phyloP scores from a whole-genome alignment of 2,888 invertebrate genomes.

The Cryptophagus acutangulus region DNA sequence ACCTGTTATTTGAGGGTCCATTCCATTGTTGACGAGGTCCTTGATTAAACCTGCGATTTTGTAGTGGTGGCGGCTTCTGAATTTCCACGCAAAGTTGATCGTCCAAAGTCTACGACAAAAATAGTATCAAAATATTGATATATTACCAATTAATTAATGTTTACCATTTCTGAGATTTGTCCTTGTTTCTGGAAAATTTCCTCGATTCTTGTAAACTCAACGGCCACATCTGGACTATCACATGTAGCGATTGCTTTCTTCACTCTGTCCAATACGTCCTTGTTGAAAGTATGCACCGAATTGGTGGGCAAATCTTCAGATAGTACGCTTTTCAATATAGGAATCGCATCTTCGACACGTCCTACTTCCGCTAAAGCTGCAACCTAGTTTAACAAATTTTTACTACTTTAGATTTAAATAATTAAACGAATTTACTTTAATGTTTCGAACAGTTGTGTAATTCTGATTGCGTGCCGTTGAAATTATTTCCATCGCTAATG shows the following conservation, averaged over 20 bases:
- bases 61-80: too few relatives aligned
- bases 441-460: constrained; percentile 65
- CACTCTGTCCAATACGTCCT: constrained; percentile 56
- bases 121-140: constrained; percentile 5
- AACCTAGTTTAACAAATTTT: constrained; percentile 45
- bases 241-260: constrained; percentile 49
- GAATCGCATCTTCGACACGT: constrained; percentile 60
- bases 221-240: constrained; percentile 51
- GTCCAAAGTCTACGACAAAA: constrained; percentile 43
- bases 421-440: constrained; percentile 53
- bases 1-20: too few relatives aligned
- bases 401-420: constrained; percentile 5
- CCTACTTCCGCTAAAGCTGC: constrained; percentile 58
- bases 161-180: constrained; percentile 45
- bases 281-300: constrained; percentile 55
- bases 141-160: constrained; percentile 11
- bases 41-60: too few relatives aligned
- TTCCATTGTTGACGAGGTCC: too few relatives aligned
- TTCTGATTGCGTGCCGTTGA: constrained; percentile 52
- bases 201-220: constrained; percentile 55
- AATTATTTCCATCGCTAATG: constrained; percentile 64
- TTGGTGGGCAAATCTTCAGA: constrained; percentile 52
- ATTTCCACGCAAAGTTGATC: constrained; percentile 45
- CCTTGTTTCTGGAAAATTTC: constrained; percentile 53
- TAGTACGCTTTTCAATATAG: constrained; percentile 55